These are phyloP conservation scores for Dryadula phaetusa DNA, from an alignment of 2,888 invertebrate species.

Conservation along the genomic window DNA sequence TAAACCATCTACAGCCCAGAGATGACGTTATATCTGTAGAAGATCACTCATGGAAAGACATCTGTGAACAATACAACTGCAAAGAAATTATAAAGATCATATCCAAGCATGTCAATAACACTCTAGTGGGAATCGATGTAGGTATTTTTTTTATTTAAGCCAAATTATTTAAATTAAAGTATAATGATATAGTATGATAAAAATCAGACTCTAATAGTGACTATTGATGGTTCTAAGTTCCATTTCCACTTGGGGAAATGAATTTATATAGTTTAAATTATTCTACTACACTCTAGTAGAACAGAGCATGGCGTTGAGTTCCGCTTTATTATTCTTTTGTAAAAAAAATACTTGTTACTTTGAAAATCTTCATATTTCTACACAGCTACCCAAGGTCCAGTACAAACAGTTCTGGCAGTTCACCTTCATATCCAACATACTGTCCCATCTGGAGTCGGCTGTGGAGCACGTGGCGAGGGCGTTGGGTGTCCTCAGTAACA, in stretches of 20 bases:
- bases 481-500: conserved; percentile 69
- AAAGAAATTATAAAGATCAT: conserved; percentile 52
- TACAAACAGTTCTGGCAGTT: conserved; percentile 76
- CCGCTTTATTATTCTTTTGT: no score
- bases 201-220: no score
- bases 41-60: conserved; percentile 50
- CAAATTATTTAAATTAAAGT: neutral
- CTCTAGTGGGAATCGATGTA: conserved; percentile 58
- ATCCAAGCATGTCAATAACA: conserved; percentile 54
- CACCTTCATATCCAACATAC: conserved; percentile 72
- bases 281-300: no score
- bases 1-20: conserved; percentile 46
- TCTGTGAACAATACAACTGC: conserved; percentile 62
- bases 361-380: no score
- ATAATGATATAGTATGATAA: no score
- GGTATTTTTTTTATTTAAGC: conserved; percentile 48
- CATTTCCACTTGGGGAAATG: no score
- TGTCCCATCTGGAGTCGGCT: conserved; percentile 66
- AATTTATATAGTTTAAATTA: no score
- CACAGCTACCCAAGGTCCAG: conserved; percentile 66
- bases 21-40: conserved; percentile 49
- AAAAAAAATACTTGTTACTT: no score
- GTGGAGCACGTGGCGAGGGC: conserved; percentile 71
- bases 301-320: no score
- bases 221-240: no score